These are phyloP conservation scores for Dreissena rostriformis DNA, from an alignment of 1,140 invertebrate species.

Conservation along the genomic window DNA sequence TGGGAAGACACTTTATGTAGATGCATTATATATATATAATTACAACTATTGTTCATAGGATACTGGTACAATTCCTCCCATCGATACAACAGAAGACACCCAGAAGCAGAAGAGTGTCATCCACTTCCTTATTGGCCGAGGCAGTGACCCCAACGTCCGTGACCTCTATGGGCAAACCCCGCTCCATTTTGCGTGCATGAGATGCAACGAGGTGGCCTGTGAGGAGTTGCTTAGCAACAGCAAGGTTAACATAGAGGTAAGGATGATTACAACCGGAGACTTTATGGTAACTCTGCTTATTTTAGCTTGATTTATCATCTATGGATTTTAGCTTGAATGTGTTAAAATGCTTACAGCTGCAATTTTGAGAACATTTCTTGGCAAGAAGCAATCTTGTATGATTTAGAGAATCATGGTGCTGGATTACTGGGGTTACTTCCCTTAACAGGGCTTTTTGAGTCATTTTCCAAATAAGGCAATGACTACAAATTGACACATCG, in stretches of 20 bases:
- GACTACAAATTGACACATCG: too few species aligned
- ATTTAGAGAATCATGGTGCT: too few species aligned
- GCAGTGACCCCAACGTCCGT: constrained; percentile 80
- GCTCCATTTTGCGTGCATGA: constrained; percentile 82
- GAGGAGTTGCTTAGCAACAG: constrained; percentile 76
- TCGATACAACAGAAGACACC: constrained; percentile 37
- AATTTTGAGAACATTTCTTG: too few species aligned
- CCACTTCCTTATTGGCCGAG: constrained; percentile 77
- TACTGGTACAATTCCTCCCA: constrained; percentile 29
- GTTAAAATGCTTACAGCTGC: background rate
- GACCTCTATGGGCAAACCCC: constrained; percentile 82
- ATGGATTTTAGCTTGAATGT: background rate
- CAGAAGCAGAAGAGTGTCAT: constrained; percentile 70
- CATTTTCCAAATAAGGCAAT: too few species aligned
- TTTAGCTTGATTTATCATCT: background rate
- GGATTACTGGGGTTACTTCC: too few species aligned
- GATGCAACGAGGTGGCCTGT: constrained; percentile 81
- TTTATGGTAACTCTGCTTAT: background rate
- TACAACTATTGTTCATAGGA: background rate
- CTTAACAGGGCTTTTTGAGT: too few species aligned
- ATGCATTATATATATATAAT: too few species aligned
- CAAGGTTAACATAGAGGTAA: constrained; percentile 70
- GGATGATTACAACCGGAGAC: background rate
- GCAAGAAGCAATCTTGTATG: too few species aligned
- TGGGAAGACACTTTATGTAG: too few species aligned